Conservation (phyloP, 2,113 vertebrate genomes). For the Gnathonemus echidnorhynchus region DNA sequence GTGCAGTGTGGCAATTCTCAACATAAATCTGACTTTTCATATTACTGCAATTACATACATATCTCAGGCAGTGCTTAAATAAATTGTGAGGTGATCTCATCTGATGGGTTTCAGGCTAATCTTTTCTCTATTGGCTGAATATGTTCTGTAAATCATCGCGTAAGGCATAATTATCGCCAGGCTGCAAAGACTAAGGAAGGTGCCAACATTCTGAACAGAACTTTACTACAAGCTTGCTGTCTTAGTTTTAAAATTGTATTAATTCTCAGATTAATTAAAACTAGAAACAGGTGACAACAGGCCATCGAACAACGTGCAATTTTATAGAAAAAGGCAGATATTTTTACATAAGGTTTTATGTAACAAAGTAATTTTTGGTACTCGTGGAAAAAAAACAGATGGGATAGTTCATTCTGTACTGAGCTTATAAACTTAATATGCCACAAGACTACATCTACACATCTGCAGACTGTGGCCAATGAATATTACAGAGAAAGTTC, state of each 20-base stretch:
- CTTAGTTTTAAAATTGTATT: neutral
- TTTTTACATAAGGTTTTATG: neutral
- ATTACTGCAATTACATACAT: neutral
- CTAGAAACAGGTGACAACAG: neutral
- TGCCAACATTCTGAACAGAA: neutral
- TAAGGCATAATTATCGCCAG: neutral
- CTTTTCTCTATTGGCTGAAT: neutral
- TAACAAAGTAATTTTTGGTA: neutral
- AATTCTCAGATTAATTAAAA: neutral
- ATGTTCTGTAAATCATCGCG: neutral
- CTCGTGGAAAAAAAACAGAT: neutral
- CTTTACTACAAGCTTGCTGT: neutral
- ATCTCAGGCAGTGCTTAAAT: neutral
- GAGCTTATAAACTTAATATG: neutral
- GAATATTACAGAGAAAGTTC: neutral
- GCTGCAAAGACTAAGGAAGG: neutral
- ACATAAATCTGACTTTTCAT: neutral
- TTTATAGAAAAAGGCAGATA: neutral
- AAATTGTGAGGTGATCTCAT: neutral
- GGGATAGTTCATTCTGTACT: neutral
- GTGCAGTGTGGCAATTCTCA: neutral
- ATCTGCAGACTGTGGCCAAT: neutral
- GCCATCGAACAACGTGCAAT: neutral
- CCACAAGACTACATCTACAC: neutral
- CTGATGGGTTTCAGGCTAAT: neutral